phyloP scores from a whole-genome alignment of 2,113 vertebrate species.

The Meleagris gallopavo region DNA sequence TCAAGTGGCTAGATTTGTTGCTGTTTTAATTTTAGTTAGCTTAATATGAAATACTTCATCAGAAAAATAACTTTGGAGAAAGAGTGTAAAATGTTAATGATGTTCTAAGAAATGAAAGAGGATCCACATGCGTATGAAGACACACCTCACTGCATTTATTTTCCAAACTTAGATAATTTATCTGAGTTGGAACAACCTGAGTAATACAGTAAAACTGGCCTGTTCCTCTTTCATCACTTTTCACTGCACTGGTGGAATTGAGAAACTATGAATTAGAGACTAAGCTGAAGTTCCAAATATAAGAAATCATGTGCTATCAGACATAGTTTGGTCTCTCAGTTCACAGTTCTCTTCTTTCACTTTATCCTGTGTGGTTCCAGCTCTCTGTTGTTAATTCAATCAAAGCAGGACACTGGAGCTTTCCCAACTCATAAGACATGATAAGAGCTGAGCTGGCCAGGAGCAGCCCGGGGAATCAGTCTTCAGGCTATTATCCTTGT shows the following conservation, averaged over 20 bases:
- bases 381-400: neutral
- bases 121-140: neutral
- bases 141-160: neutral
- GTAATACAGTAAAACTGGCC: neutral
- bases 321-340: neutral
- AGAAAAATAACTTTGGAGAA: neutral
- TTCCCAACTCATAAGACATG: neutral
- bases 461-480: fast-evolving
- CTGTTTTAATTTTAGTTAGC: neutral
- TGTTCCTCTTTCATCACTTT: neutral
- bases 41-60: neutral
- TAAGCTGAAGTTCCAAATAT: neutral
- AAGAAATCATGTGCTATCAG: neutral
- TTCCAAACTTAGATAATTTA: neutral
- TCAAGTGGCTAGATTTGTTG: neutral
- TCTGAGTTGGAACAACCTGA: neutral
- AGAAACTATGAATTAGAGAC: neutral
- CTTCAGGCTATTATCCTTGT: fast-evolving
- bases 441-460: neutral
- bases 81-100: neutral
- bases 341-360: neutral
- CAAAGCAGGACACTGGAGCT: neutral
- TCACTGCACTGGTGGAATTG: fast-evolving
- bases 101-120: neutral
- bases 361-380: neutral